Conservation (phyloP, 2,888 invertebrate genomes). For the Lasioglossum vierecki region DNA sequence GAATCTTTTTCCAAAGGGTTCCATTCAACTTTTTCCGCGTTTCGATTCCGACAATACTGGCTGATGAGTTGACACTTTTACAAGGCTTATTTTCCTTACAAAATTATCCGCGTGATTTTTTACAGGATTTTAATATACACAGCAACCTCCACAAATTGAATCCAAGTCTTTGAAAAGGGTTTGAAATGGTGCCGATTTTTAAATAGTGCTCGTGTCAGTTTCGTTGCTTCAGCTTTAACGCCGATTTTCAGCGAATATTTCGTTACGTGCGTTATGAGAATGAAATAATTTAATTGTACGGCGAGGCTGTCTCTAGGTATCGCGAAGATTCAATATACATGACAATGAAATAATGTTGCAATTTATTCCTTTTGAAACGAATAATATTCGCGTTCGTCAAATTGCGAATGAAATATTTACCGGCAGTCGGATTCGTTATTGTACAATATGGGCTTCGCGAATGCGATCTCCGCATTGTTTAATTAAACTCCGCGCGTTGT, state of each 20-base stretch:
- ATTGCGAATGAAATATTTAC: neutral
- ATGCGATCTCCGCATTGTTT: neutral
- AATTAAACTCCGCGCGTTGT: constrained; percentile 32
- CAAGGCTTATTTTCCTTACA: neutral
- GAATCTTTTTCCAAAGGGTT: neutral
- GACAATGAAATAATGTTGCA: neutral
- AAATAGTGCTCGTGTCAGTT: neutral
- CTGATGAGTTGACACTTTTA: neutral
- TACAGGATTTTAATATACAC: neutral
- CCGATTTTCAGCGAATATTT: neutral
- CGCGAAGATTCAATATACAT: neutral
- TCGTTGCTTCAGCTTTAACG: neutral
- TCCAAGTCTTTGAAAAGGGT: neutral
- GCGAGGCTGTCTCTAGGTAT: neutral
- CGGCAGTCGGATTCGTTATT: neutral
- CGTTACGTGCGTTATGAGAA: neutral
- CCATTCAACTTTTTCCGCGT: neutral
- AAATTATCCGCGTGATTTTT: neutral
- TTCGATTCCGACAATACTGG: neutral
- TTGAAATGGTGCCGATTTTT: neutral
- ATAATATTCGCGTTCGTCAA: neutral
- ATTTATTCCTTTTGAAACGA: neutral
- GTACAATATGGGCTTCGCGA: no score
- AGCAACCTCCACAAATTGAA: no score
- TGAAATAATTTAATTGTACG: neutral